Conservation (phyloP, 92 coral and sea anemone species). For the Virgularia gustaviana region DNA sequence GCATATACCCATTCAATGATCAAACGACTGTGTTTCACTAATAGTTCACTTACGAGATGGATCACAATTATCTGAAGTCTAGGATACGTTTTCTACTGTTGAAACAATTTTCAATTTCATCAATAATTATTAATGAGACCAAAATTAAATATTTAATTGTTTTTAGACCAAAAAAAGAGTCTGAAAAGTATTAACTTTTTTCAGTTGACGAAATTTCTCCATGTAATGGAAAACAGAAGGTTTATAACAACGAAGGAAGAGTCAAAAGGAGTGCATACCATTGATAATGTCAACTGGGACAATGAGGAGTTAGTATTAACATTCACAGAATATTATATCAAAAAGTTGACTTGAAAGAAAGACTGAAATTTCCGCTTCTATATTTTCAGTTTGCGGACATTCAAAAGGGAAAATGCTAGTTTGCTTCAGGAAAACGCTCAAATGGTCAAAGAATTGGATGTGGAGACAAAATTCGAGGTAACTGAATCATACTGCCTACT, state of each 20-base stretch:
- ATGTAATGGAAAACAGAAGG: slow-evolving; percentile 74
- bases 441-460: slow-evolving; percentile 1
- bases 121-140: too few species aligned
- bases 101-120: too few species aligned
- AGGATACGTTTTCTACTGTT: too few species aligned
- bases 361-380: neutral
- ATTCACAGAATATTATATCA: neutral
- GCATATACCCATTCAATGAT: too few species aligned
- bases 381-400: slow-evolving; percentile 35
- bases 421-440: slow-evolving; percentile 32
- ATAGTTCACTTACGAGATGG: too few species aligned
- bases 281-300: slow-evolving; percentile 55
- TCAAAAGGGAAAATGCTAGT: slow-evolving; percentile 48
- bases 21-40: too few species aligned
- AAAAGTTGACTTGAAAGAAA: neutral
- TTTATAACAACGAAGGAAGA: slow-evolving; percentile 67
- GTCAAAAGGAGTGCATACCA: slow-evolving; percentile 85
- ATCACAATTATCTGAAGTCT: too few species aligned
- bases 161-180: too few species aligned
- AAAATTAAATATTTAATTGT: too few species aligned
- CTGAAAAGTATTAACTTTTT: neutral
- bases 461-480: slow-evolving; percentile 15
- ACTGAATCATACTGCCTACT: neutral
- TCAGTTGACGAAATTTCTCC: slow-evolving; percentile 87
- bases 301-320: slow-evolving; percentile 68